Percentiles rank a stretch among this genome's conserved stretches.
phyloP scores from a whole-genome alignment of 2,888 invertebrate genomes.

The Ctena decussata region DNA sequence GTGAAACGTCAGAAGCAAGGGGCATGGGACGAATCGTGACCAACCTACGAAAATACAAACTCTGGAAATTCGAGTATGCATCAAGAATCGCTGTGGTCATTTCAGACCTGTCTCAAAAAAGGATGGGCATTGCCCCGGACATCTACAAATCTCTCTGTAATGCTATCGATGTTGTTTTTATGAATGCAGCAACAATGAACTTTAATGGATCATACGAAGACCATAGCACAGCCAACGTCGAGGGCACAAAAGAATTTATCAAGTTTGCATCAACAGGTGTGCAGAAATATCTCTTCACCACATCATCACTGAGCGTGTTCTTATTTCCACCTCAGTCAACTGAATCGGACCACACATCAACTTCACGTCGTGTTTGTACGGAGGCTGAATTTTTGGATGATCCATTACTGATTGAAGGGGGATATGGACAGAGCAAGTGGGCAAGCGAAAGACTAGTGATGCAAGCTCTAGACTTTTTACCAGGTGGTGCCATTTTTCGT shows the following conservation, averaged over 20 bases:
- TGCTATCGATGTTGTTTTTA: conserved; percentile 70
- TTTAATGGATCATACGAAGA: conserved; percentile 74
- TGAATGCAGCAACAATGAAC: conserved; percentile 77
- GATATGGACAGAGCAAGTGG: conserved; percentile 78
- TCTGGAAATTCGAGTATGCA: conserved; percentile 72
- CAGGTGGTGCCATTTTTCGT: conserved; percentile 76
- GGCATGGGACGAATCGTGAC: conserved; percentile 72
- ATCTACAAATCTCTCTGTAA: conserved; percentile 68
- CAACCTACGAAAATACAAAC: conserved; percentile 72
- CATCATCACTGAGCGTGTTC: conserved; percentile 76
- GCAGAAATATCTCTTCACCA: conserved; percentile 72
- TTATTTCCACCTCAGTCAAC: conserved; percentile 64
- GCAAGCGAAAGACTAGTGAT: conserved; percentile 72
- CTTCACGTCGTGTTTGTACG: conserved; percentile 38
- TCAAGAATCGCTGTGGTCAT: conserved; percentile 70
- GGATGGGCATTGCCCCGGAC: conserved; percentile 71
- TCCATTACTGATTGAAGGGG: conserved; percentile 68
- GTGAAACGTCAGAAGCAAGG: conserved; percentile 69
- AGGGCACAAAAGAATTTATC: conserved; percentile 73
- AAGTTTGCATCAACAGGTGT: conserved; percentile 71
- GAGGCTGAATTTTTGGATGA: conserved; percentile 71
- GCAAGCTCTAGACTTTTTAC: conserved; percentile 71
- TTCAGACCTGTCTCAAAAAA: conserved; percentile 71
- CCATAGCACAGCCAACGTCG: conserved; percentile 71
- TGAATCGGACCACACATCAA: conserved; percentile 4